Base-by-base conservation (phyloP, 2,888 invertebrate species). In the Hyalella azteca region DNA sequence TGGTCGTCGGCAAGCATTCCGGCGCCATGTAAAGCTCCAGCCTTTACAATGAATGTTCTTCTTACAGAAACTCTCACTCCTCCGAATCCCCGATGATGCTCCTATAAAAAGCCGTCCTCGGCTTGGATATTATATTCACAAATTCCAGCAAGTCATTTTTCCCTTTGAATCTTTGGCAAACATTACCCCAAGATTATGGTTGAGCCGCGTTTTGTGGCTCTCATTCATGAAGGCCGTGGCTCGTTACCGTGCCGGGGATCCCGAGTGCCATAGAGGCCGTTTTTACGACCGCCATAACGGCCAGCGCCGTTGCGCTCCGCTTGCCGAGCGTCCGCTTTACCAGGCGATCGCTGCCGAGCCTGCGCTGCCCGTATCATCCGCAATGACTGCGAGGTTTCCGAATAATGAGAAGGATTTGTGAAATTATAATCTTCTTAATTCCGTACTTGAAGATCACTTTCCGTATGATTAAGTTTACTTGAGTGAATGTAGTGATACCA, bases 211-310 rank as follows among this genome's bases (percentile, higher is more conserved):
- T 66, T 66, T 66, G 66, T 66, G 66, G 66, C 36, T 66, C 66
- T 66, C 66, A 36, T 66, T 66, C 66, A 66, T 36, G 66, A 66
- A 66, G 66, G 36, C 66, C 66, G 66, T 66, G 36, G 66, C 66
- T 66, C 66, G 66, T 66, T 66, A 66, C 66, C 36, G 36, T 66
- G 66, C 36, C 66, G 66, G 66, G 36, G 66, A 66, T 66, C 66
- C 66, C 66, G 36, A 66, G 36, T 66, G 66, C 66, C 66, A 66
- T 66, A 66, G 66, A 32, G 66, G 36, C 66, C 66, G 66, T 66
- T 66, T 59, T 66, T 66, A 66, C 66, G 66, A 66, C 66, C 36
- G 66, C 66, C 66, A 66, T 66, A 66, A 66, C 66, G 66, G 66
- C 66, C 19, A 66, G 66, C 32, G 36, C 66, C 66, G 66, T 66